These are phyloP conservation scores for Phengaris arion DNA, from an alignment of 2,888 invertebrate genomes.

Conservation along the genomic window DNA sequence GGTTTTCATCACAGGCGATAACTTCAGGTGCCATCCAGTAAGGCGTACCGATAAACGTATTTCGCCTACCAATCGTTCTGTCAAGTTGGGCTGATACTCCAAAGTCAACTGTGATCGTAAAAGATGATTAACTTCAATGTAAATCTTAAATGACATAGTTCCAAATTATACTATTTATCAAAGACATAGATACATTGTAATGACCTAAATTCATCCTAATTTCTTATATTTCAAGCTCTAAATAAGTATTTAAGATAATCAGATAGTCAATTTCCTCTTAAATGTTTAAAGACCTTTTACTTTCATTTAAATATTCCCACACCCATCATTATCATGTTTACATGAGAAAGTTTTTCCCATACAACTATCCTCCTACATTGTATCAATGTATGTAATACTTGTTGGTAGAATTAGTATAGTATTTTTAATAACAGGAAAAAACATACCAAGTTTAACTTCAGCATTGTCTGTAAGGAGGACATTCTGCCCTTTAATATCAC, in stretches of 20 bases:
- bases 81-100: conserved; percentile 99
- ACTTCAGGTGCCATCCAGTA: conserved; percentile 99
- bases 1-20: conserved; percentile 99
- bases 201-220: no score
- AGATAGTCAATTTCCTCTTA: not conserved
- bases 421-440: not conserved
- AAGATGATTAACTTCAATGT: not conserved
- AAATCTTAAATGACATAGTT: not conserved
- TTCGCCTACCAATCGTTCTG: conserved; percentile 98
- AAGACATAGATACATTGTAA: no score
- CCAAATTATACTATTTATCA: no score
- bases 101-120: conserved; percentile 89
- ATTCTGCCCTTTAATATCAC: conserved; percentile 99
- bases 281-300: conserved; percentile 29
- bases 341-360: conserved; percentile 20
- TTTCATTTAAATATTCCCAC: conserved; percentile 22
- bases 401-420: not conserved
- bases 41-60: conserved; percentile 99
- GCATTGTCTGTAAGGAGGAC: conserved; percentile 99
- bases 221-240: no score
- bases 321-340: conserved; percentile 25
- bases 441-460: conserved; percentile 96
- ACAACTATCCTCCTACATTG: conserved; percentile 20
- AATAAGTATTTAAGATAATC: not conserved
- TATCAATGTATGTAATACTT: not conserved